A percentile compares a stretch with the other conserved stretches of the same genome.
Conservation (phyloP, 2,888 invertebrate species). For the Trypoxylon attenuatum region DNA sequence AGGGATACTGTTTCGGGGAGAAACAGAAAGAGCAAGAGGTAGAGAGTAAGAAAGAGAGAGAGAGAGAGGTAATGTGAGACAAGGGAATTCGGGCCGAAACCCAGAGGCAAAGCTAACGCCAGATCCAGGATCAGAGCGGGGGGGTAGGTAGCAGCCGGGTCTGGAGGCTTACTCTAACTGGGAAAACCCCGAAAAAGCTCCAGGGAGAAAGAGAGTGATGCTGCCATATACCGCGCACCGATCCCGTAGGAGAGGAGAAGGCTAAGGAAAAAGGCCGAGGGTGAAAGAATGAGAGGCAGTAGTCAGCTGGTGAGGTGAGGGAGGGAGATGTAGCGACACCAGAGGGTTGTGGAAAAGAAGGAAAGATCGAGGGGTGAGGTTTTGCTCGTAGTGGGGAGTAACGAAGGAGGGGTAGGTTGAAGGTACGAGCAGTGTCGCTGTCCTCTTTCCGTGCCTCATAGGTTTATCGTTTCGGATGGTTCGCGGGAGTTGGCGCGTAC, state of each 20-base stretch:
- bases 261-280: not conserved
- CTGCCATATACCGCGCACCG: constrained; percentile 4
- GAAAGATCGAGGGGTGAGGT: not conserved
- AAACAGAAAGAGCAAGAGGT: not conserved
- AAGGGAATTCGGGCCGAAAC: not conserved
- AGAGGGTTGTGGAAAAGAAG: not conserved
- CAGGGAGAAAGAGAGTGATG: not conserved
- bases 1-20: not conserved
- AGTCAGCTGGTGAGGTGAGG: not conserved
- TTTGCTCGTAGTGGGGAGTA: not conserved
- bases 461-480: not conserved
- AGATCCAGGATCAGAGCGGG: not conserved
- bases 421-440: not conserved
- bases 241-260: not conserved
- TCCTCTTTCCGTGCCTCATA: not conserved
- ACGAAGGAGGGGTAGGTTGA: too few relatives aligned
- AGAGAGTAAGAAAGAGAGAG: not conserved
- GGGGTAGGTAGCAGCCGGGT: too few relatives aligned
- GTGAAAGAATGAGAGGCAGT: not conserved
- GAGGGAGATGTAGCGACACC: not conserved
- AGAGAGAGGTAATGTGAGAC: not conserved
- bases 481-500: not conserved
- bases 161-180: too few relatives aligned
- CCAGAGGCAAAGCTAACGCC: not conserved
- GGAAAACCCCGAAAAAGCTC: too few relatives aligned